Conservation (phyloP, 1,140 invertebrate genomes). For the Heliothis virescens region DNA sequence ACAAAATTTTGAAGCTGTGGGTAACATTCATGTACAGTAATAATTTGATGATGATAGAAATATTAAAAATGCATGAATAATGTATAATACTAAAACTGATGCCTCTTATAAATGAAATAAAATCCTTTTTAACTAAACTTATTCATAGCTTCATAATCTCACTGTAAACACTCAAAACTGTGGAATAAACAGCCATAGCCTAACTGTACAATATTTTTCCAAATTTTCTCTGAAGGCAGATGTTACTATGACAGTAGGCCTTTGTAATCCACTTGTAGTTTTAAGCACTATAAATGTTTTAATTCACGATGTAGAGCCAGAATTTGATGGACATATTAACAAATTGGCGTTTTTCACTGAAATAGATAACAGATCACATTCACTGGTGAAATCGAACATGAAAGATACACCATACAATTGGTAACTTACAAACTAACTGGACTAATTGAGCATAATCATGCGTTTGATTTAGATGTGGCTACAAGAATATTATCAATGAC, state of each 20-base stretch:
- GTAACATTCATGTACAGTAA: neutral
- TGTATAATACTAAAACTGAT: no score
- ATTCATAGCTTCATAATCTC: slow-evolving; percentile 37
- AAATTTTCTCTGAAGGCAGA: slow-evolving; percentile 21
- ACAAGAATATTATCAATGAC: slow-evolving; percentile 47
- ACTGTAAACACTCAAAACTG: slow-evolving; percentile 22
- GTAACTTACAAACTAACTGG: slow-evolving; percentile 40
- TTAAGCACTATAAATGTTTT: slow-evolving; percentile 57
- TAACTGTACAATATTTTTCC: slow-evolving; percentile 27
- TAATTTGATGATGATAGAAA: neutral
- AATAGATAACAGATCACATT: slow-evolving; percentile 47
- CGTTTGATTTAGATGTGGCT: slow-evolving; percentile 39
- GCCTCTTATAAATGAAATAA: no score
- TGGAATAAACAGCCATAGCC: slow-evolving; percentile 39
- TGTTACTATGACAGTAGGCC: slow-evolving; percentile 40
- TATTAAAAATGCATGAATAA: slow-evolving; percentile 2
- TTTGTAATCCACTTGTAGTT: slow-evolving; percentile 53
- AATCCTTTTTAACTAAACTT: slow-evolving; percentile 1
- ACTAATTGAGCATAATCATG: slow-evolving; percentile 42
- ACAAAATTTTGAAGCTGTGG: slow-evolving; percentile 25
- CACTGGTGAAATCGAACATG: slow-evolving; percentile 37
- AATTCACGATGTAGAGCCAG: slow-evolving; percentile 54
- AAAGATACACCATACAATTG: slow-evolving; percentile 39
- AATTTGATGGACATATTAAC: slow-evolving; percentile 35
- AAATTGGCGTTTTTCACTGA: slow-evolving; percentile 52